phyloP scores from a whole-genome alignment of 2,888 invertebrate genomes.

The Molanna angustata region DNA sequence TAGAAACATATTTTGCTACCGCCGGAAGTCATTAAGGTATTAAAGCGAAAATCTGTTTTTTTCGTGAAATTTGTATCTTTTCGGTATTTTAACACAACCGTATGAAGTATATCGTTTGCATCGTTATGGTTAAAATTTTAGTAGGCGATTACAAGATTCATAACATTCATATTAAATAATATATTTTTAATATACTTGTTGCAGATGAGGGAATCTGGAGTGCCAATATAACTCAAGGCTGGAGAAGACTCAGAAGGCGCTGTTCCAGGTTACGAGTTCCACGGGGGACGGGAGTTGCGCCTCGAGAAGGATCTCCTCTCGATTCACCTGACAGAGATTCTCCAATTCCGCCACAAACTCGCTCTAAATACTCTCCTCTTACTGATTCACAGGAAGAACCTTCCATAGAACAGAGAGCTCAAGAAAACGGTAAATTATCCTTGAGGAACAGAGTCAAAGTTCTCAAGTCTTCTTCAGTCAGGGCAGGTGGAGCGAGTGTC shows the following conservation, averaged over 20 bases:
- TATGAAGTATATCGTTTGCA: no score
- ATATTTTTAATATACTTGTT: no score
- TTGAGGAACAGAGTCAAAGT: constrained; percentile 53
- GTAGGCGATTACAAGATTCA: no score
- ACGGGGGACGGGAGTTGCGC: constrained; percentile 49
- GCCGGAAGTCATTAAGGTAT: no score
- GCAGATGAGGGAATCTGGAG: constrained; percentile 69
- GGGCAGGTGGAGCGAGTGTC: constrained; percentile 51
- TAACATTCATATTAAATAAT: no score
- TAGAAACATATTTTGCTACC: no score
- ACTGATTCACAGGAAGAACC: constrained; percentile 26
- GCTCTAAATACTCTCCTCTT: constrained; percentile 37
- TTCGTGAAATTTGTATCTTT: no score
- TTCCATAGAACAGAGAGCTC: constrained; percentile 48
- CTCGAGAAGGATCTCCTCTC: constrained; percentile 54
- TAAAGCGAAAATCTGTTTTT: no score
- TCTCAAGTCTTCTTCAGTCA: constrained; percentile 51
- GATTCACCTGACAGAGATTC: constrained; percentile 50
- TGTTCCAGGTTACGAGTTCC: constrained; percentile 68
- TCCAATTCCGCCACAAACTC: constrained; percentile 54
- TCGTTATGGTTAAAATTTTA: no score
- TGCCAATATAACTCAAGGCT: constrained; percentile 71
- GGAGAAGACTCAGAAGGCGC: constrained; percentile 68
- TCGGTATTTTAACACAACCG: no score
- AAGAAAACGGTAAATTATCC: constrained; percentile 51